Percentiles rank a stretch among this genome's conserved stretches.
phyloP scores from a whole-genome alignment of 2,113 vertebrate genomes.

The Oreotrochilus melanogaster region DNA sequence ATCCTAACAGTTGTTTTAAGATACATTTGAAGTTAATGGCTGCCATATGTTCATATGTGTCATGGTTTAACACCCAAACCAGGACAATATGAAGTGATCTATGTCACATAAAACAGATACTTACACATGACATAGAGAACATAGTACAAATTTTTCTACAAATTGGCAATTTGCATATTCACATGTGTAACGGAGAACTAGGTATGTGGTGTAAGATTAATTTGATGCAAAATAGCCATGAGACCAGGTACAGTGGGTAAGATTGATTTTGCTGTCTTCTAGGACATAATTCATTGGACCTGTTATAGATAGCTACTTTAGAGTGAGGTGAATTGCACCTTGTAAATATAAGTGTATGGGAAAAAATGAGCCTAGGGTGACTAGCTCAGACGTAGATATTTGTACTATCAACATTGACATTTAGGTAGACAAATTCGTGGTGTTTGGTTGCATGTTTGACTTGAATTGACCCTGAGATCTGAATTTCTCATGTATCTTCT shows the following conservation, averaged over 20 bases:
- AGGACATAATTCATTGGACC: neutral
- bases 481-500: neutral
- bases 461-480: neutral
- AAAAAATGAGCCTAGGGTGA: neutral
- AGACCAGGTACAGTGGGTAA: neutral
- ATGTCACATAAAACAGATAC: neutral
- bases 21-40: neutral
- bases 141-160: neutral
- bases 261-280: neutral
- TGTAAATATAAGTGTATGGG: neutral
- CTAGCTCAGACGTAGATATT: neutral
- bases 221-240: neutral
- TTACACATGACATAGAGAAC: neutral
- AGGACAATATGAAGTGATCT: neutral
- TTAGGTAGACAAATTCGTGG: neutral
- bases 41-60: neutral
- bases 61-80: too few relatives aligned
- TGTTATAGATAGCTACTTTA: neutral
- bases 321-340: neutral
- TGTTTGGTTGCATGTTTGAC: neutral
- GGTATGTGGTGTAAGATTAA: neutral
- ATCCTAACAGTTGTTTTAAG: neutral
- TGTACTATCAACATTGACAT: neutral
- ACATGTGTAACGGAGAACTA: neutral
- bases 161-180: neutral